Base-by-base conservation (phyloP, 2,888 invertebrate genomes). In the Stenodema calcarata region DNA sequence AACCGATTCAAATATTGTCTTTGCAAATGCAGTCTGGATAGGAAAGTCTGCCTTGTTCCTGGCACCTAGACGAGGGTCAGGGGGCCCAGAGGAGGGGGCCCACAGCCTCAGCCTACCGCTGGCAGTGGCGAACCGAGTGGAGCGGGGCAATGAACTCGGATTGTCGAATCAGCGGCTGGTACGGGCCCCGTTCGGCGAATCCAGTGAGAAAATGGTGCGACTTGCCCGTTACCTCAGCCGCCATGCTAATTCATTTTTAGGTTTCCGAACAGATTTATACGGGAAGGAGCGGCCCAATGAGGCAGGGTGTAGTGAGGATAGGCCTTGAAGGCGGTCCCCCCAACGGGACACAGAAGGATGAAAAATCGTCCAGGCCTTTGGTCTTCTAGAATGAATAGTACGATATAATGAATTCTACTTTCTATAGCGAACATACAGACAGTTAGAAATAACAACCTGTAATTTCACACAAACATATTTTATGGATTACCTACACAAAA, bases 151-250 rank as follows among this genome's bases (percentile, higher is more conserved):
- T 80, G 80, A 80, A 80, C 80, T 80, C 80, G 50, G 78, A 30
- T 80, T 80, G 80, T 80, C 54, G 80, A 80, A 80, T 80, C 80
- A 80, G 28, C 80, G 80, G 80, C 78, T 44, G 78, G 80, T 80
- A 80, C 78, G 78, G 62, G 41, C 78, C 41, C 78, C 78, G 80
- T 27, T 54, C 30, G 50, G 30, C 50, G 50, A 54, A 80, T 80
- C 80, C 54, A 30, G 7, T 28, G 80, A 54, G 54, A 80, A 80
- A 80, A 54, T 54, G 80, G 50, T 80, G 54, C 80, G 80, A 80
- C 50, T 16, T n/a, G 28, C 80, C 80, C 80, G 80, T 80, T 80
- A 80, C 30, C 54, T 80, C n/a, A 80, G 80, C 80, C 80, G 28
- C 80, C 50, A 54, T 50, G 50, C 50, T 54, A 50, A 80, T 50